Base-by-base conservation (phyloP, 1,140 invertebrate species). In the Telenomus remus region DNA sequence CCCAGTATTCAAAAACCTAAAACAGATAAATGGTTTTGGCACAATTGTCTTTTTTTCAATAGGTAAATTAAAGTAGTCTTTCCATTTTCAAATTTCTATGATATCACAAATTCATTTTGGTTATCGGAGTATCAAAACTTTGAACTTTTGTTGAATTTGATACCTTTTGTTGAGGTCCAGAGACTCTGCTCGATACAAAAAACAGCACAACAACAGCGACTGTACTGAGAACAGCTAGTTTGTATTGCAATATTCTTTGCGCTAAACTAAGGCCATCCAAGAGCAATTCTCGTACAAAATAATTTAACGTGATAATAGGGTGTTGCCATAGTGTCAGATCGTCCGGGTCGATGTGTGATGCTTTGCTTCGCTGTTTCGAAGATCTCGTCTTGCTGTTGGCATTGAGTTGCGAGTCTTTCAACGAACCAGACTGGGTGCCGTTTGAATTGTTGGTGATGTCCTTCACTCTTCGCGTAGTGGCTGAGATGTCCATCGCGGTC, bases 321-420 rank as follows among this genome's bases (percentile, higher is more conserved):
- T 91, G 91, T 81, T 93, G 91, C 96, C 96, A 98, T 60, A 98
- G 83, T 34, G 97, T 95, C 73, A 97, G 85, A 80, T 91, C 91
- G 81, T 90, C 89, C 10, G 90, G 82, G 79, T 92, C 91, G 72
- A 87, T 79, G 47, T 79, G 75, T 43, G 47, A 66, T 50, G 56
- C 65, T 74, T 63, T 43, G 39, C 71, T 78, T 79, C 72, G 51
- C 64, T 79, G 35, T 76, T 73, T 76, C 47, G 72, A 19, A 46
- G 57, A 61, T 78, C 65, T 79, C 59, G 60, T 51, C 64, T 76
- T 74, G 48, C 37, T 55, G 43, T 65, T 63, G 65, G 59, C 14
- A 70, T 69, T 77, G 59, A 59, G 60, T 50, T 71, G 61, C n/a
- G 60, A 44, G 44, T 79, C 51, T 42, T 77, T 59, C 12, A 72